Percentiles rank a stretch among this genome's conserved stretches.
phyloP scores from a whole-genome alignment of 2,888 invertebrate species.

The Adelphocoris suturalis region DNA sequence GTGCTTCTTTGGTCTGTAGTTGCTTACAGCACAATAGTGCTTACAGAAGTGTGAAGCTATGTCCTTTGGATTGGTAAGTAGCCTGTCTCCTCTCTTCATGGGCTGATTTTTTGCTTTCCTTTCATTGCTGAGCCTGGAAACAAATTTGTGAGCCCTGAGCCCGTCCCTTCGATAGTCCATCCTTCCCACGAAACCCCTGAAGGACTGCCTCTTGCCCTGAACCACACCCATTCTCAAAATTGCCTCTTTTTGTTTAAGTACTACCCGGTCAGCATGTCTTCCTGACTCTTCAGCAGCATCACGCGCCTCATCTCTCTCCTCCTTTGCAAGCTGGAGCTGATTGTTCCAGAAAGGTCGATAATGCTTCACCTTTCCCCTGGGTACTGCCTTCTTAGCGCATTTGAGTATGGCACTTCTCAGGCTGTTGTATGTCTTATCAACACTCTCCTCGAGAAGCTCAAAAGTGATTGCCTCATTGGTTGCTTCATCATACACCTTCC shows the following conservation, averaged over 20 bases:
- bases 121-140: no score
- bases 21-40: no score
- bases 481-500: not conserved
- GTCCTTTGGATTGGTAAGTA: no score
- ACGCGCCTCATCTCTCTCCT: not conserved
- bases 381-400: not conserved
- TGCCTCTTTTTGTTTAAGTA: not conserved
- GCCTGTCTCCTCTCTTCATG: no score
- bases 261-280: not conserved
- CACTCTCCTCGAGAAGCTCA: not conserved
- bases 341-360: constrained; percentile 24
- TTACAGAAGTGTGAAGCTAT: no score
- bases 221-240: not conserved
- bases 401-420: not conserved
- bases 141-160: not conserved
- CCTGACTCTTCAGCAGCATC: not conserved
- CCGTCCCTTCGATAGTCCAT: constrained; percentile 17
- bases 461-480: not conserved
- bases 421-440: not conserved
- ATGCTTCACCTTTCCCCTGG: not conserved
- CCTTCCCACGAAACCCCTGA: not conserved
- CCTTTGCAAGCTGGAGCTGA: not conserved
- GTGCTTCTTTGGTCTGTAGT: no score
- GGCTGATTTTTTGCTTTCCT: no score
- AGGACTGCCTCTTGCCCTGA: not conserved